phyloP scores from a whole-genome alignment of 2,113 vertebrate genomes.

The Apus apus region DNA sequence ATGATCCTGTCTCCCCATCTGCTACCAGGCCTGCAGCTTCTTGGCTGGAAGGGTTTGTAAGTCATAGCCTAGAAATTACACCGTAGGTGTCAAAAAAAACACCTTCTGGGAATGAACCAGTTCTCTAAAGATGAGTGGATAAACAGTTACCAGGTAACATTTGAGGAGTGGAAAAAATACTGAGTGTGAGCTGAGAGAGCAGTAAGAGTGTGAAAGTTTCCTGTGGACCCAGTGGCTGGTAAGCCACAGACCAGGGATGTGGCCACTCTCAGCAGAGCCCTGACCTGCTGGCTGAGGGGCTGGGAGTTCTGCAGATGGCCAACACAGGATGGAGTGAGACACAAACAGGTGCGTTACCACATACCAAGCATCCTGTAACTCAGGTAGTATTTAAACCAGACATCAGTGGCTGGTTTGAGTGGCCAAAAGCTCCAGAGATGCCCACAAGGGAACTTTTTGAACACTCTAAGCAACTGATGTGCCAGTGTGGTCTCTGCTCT shows the following conservation, averaged over 20 bases:
- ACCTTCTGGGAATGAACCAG: fast-evolving
- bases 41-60: neutral
- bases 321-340: neutral
- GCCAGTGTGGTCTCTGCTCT: neutral
- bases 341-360: neutral
- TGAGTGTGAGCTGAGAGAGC: neutral
- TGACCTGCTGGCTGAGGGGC: neutral
- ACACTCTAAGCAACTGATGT: neutral
- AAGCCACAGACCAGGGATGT: neutral
- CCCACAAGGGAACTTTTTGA: neutral
- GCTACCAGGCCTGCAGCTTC: neutral
- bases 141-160: neutral
- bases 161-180: neutral
- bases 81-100: neutral
- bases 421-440: neutral
- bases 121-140: neutral
- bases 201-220: neutral
- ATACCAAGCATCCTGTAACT: neutral
- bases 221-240: neutral
- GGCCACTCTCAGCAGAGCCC: neutral
- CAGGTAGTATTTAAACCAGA: neutral
- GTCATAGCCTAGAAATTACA: neutral
- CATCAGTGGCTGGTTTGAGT: neutral
- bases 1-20: neutral
- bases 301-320: neutral